Evolutionary conservation across 2,888 invertebrate genomes (phyloP), one percentile per base, ranked within the genome.

Genomic region (Steromphala cineraria): DNA sequence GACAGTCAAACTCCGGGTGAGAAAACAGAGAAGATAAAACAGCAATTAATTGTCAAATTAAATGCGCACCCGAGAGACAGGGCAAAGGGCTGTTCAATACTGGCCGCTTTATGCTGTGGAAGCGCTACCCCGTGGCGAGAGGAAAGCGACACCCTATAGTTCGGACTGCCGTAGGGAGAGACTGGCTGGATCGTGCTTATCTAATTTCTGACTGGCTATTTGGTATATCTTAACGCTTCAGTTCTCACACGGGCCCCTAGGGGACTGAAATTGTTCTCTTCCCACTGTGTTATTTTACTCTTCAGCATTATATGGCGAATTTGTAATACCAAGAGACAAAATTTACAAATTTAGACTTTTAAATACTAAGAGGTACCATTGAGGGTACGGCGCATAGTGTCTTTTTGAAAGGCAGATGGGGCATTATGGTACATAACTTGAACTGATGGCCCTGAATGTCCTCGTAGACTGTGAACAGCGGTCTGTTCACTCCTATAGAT

Each of bases 1-100:
- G 24, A 17, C 36, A 71, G 71, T 40, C 71, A 71, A 40, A 71
- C 71, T 36, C n/a, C 40, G 36, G 40, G 71, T 71, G 71, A 31
- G 71, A 71, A 71, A 71, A 71, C 71, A 71, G 31, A 36, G 40
- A 71, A 71, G 28, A 71, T 71, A 71, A 71, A 71, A 71, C 71
- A 71, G 36, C 71, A 71, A 71, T 71, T 71, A 71, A 71, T 71
- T 71, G 71, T 71, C 71, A 71, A 71, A 71, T 71, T 71, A 71
- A 71, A 71, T 71, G 40, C 71, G 71, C 71, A 71, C 71, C 40
- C 71, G 40, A 36, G 31, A 36, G 71, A 71, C 71, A 17, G 40
- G 28, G 24, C 36, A 36, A 10, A 31, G n/a, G 4, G 71, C 19
- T 71, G 36, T 62, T 28, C 28, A 62, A 62, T 62, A 24, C 62